Evolutionary conservation across 2,113 vertebrate genomes (phyloP), one percentile per base, ranked within the genome.

Genomic region (Garra rufa): DNA sequence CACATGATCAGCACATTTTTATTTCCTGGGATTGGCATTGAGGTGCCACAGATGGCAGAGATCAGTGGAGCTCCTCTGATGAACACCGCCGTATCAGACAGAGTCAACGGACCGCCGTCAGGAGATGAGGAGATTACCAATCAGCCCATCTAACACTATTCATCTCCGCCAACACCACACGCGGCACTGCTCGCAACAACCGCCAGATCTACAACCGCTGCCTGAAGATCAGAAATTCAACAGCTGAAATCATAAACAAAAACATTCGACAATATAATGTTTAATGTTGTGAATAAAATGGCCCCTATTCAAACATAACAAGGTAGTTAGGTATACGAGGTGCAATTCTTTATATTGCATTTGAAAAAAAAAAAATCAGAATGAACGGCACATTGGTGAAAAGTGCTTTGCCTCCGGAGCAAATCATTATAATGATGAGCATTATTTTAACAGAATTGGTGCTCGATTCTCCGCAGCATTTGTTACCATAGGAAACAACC

Each of bases 61-160:
- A 92, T 92, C 85, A 88, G 86, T 89, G 75, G 77, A 87, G 84
- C 89, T 84, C 86, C 87, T 89, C 87, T 48, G 76, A 44, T 55
- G 79, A 90, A 52, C 82, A 87, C 73, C 71, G 34, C 70, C 89
- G 88, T 89, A 92, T 92, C 85, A 83, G 71, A 84, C 55, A 85
- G 71, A 89, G 77, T 88, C 86, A 90, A 91, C 77, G 24, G 57
- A 71, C 83, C 82, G 38, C 86, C 88, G 80, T 83, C 79, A 67
- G 17, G 87, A 89, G 89, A 94, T 91, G 78, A 87, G 88, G 44
- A 89, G 91, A 91, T 91, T 89, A 88, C 17, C 82, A 87, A 89
- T 91, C 86, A 83, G 85, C 48, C 81, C 65, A 26, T 71, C 88
- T 81, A 48, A 77, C 71, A 86, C 78, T 67, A 91, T 93, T 90